These are phyloP conservation scores for Heterodera carotae DNA, from an alignment of 1,140 invertebrate species.

Conservation along the genomic window DNA sequence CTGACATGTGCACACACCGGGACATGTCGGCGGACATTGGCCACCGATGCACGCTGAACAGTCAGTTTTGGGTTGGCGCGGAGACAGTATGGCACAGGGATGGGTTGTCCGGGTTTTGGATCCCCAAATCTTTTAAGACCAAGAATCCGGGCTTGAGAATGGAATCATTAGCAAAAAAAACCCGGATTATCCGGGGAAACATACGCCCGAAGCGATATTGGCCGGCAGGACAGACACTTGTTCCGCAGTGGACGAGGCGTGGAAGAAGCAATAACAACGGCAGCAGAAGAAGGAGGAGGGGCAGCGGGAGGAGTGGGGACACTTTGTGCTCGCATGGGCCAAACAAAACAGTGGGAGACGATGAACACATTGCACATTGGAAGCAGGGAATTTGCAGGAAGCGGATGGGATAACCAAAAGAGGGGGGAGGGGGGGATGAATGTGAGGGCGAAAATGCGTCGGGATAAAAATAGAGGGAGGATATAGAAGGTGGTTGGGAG, in stretches of 20 bases:
- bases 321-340: too few relatives aligned
- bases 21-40: constrained; percentile 16
- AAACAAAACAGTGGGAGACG: background rate
- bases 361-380: background rate
- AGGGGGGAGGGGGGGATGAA: background rate
- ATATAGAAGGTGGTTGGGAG: too few relatives aligned
- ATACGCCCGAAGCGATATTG: constrained; percentile 24
- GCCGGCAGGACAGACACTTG: constrained; percentile 1
- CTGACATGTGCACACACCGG: constrained; percentile 27
- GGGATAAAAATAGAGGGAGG: background rate
- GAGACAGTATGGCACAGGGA: too few relatives aligned
- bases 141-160: background rate
- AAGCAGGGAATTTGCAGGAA: background rate
- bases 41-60: constrained; percentile 22
- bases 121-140: too few relatives aligned
- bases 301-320: background rate
- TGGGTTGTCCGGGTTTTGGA: too few relatives aligned
- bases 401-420: too few relatives aligned
- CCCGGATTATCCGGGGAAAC: too few relatives aligned
- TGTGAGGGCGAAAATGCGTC: background rate
- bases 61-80: too few relatives aligned
- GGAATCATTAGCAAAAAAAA: background rate
- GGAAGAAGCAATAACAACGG: background rate
- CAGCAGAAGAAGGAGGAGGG: background rate
- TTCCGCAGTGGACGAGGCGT: background rate